phyloP scores from a whole-genome alignment of 2,113 vertebrate genomes.

The Tretioscincus oriximinensis region DNA sequence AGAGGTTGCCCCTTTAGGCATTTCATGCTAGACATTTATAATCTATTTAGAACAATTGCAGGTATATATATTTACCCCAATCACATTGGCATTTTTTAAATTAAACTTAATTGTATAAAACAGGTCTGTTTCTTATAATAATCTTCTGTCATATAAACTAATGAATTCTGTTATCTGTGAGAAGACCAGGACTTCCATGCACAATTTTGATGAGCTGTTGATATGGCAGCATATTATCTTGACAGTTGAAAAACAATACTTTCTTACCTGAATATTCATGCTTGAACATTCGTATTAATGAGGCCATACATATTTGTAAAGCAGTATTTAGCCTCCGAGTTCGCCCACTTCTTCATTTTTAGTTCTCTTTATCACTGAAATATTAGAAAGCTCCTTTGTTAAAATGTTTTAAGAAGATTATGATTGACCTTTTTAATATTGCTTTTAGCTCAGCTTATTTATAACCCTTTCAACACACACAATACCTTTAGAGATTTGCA shows the following conservation, averaged over 20 bases:
- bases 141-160: neutral
- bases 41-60: neutral
- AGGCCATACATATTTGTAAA: conserved; percentile 17
- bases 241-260: neutral
- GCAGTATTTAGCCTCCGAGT: neutral
- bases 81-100: neutral
- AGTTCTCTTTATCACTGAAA: conserved; percentile 17
- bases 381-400: conserved; percentile 41
- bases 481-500: conserved; percentile 19
- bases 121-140: neutral
- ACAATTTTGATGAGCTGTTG: neutral
- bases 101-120: neutral
- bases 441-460: conserved; percentile 52
- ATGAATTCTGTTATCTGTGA: neutral
- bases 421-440: conserved; percentile 52
- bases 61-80: neutral
- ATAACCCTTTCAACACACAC: conserved; percentile 45
- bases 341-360: conserved; percentile 12
- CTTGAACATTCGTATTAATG: neutral
- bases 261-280: neutral
- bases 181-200: neutral
- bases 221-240: neutral
- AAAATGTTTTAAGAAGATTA: conserved; percentile 56
- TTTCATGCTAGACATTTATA: neutral
- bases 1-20: too few relatives aligned